phyloP scores from a whole-genome alignment of 2,113 vertebrate genomes.

The Pelusios castaneus region DNA sequence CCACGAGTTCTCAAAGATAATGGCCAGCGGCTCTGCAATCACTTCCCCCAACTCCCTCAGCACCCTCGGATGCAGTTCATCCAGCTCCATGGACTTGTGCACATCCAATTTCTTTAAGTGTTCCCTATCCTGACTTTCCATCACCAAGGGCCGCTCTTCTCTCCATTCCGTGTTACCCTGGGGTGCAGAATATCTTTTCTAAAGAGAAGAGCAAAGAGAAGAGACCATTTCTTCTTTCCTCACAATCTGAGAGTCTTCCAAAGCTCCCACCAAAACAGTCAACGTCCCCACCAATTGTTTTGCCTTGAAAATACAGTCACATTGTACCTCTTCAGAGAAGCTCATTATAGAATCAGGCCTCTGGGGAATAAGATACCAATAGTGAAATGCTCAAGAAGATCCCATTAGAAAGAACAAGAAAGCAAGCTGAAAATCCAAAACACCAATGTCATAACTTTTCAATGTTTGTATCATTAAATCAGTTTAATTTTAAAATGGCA shows the following conservation, averaged over 20 bases:
- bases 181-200: not conserved
- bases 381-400: not conserved
- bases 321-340: not conserved
- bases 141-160: no score
- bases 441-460: not conserved
- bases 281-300: not conserved
- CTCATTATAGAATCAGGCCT: not conserved
- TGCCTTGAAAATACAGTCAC: not conserved
- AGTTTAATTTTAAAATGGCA: constrained; percentile 6
- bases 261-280: not conserved
- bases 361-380: not conserved
- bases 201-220: not conserved
- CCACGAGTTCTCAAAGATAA: no score
- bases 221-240: not conserved
- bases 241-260: not conserved
- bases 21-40: no score
- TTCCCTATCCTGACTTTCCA: no score
- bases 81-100: no score
- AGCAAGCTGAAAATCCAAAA: not conserved
- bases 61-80: no score
- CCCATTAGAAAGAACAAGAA: not conserved
- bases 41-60: no score
- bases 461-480: not conserved
- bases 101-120: no score
- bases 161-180: no score